phyloP scores from a whole-genome alignment of 1,140 invertebrate species.

The Drosophila asahinai region DNA sequence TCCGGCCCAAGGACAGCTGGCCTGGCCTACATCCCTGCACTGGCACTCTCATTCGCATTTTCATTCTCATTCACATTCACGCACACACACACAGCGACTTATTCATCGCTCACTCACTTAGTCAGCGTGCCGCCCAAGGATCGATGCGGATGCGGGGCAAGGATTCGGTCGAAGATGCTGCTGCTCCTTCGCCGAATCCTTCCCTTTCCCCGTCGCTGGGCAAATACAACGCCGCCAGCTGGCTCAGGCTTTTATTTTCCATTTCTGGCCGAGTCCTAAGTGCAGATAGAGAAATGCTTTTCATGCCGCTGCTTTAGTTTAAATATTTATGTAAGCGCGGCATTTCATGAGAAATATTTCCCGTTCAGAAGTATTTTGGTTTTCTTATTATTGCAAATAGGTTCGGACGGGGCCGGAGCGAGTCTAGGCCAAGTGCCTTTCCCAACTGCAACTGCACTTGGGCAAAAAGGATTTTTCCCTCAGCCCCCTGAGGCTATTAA shows the following conservation, averaged over 20 bases:
- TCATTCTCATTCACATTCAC: slow-evolving; percentile 16
- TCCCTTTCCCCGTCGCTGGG: slow-evolving; percentile 11
- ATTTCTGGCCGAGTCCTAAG: slow-evolving; percentile 32
- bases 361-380: slow-evolving; percentile 44
- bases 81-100: slow-evolving; percentile 18
- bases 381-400: slow-evolving; percentile 68
- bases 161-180: slow-evolving; percentile 17
- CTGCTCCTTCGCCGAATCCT: slow-evolving; percentile 11
- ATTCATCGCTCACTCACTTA: slow-evolving; percentile 53
- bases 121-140: slow-evolving; percentile 40
- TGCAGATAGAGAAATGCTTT: slow-evolving; percentile 48
- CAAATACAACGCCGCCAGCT: slow-evolving; percentile 51
- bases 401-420: slow-evolving; percentile 31
- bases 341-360: slow-evolving; percentile 70
- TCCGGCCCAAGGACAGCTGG: slow-evolving; percentile 67
- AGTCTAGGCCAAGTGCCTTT: slow-evolving; percentile 55
- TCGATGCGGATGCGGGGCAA: slow-evolving; percentile 10
- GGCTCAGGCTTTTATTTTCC: slow-evolving; percentile 64
- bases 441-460: slow-evolving; percentile 14
- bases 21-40: slow-evolving; percentile 49
- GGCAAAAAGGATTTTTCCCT: slow-evolving; percentile 11
- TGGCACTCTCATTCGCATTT: slow-evolving; percentile 26
- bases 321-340: slow-evolving; percentile 73
- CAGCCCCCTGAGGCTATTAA: background rate
- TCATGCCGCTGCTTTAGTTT: slow-evolving; percentile 63